Conservation (phyloP, 2,888 invertebrate species). For the Cistogaster globosa region DNA sequence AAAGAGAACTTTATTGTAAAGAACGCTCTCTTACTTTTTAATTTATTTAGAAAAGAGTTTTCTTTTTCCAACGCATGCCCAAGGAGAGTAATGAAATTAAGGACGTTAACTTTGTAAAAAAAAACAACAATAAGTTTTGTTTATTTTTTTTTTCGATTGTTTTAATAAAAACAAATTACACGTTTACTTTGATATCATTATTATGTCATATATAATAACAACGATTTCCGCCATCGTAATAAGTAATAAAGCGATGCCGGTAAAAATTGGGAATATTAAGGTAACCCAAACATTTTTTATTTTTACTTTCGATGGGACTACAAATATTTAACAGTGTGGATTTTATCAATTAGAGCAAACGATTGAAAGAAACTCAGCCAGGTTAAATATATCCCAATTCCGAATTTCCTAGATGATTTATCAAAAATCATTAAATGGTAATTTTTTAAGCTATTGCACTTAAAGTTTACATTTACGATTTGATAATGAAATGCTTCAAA, state of each 20-base stretch:
- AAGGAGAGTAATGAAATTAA: constrained; percentile 31
- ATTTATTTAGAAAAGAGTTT: constrained; percentile 1
- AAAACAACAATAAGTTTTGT: constrained; percentile 31
- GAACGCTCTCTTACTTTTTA: constrained; percentile 3
- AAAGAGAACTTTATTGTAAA: not conserved
- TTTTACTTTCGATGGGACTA: too few species aligned
- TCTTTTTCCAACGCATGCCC: constrained; percentile 40
- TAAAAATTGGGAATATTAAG: constrained; percentile 42
- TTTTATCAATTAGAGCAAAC: too few species aligned
- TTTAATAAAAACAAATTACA: constrained; percentile 12
- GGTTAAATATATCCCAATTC: too few species aligned
- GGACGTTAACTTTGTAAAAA: not conserved
- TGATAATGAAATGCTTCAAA: too few species aligned
- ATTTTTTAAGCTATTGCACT: too few species aligned
- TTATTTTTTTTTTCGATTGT: not conserved
- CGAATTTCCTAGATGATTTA: too few species aligned
- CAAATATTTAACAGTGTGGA: too few species aligned
- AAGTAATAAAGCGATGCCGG: constrained; percentile 30
- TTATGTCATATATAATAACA: constrained; percentile 1
- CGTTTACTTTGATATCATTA: constrained; percentile 39
- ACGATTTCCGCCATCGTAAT: not conserved
- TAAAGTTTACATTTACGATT: too few species aligned
- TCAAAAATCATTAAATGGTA: too few species aligned
- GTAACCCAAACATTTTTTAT: too few species aligned
- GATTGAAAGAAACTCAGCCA: too few species aligned